A percentile compares a stretch with the other conserved stretches of the same genome.
These are phyloP conservation scores for Bilobella aurantiaca DNA, from an alignment of 1,140 invertebrate genomes.

Conservation along the genomic window DNA sequence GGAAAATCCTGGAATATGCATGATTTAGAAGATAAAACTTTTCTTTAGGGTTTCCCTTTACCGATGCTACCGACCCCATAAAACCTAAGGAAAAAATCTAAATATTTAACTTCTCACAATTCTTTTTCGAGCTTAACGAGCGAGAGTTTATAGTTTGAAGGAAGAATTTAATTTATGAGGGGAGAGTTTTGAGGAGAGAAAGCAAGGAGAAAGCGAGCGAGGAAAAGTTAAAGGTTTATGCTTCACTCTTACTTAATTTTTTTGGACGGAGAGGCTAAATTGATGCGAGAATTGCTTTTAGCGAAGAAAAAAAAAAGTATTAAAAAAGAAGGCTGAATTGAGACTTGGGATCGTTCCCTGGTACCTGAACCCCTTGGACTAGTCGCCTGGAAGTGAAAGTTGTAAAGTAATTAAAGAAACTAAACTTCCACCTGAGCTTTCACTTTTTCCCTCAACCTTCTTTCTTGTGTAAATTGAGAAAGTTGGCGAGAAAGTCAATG, in stretches of 20 bases:
- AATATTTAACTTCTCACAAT: not conserved
- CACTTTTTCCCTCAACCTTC: too few species aligned
- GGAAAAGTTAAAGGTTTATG: not conserved
- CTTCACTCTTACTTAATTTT: not conserved
- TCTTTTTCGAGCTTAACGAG: not conserved
- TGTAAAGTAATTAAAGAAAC: not conserved
- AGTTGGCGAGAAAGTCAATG: slow-evolving; percentile 2
- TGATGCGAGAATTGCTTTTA: not conserved
- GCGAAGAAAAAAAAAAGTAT: not conserved
- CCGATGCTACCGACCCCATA: too few species aligned
- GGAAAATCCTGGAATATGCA: too few species aligned
- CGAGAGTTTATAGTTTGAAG: not conserved
- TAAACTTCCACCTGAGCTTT: not conserved
- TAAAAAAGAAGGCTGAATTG: not conserved
- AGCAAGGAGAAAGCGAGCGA: too few species aligned
- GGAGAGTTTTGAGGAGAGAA: not conserved
- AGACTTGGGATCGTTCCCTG: too few species aligned
- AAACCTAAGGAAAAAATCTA: not conserved
- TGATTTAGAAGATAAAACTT: too few species aligned
- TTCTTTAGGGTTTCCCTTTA: too few species aligned
- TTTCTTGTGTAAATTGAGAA: not conserved
- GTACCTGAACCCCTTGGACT: too few species aligned
- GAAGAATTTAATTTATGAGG: not conserved
- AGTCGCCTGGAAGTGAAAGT: not conserved
- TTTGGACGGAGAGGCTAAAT: not conserved